Base-by-base conservation (phyloP, 2,797 vertebrate genomes). In the Tamandua tetradactyla region DNA sequence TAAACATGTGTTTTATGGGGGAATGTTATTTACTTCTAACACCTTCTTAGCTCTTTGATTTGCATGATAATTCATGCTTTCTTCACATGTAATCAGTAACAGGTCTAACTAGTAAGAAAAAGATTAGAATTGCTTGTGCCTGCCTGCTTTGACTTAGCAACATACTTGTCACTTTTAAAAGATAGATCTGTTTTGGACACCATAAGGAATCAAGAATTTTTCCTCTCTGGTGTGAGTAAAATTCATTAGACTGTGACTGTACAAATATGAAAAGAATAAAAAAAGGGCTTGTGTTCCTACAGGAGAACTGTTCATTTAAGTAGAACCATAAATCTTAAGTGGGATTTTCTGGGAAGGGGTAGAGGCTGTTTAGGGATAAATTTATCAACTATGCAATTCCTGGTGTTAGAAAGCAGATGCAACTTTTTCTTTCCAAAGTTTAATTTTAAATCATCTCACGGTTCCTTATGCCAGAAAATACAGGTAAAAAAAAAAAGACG, bases 311-410 rank as follows among this genome's bases (percentile, higher is more conserved):
- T 35, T 82, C 0, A 42, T 85, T 89, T 18, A 61, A 32, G n/a
- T 20, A 66, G 55, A 94, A 37, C 11, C 14, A 9, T 23, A 74
- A 79, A 94, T 95, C 15, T 42, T 68, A 78, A 71, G 6, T 49
- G 74, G 62, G 44, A 71, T 92, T 95, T 79, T 75, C 80, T 44
- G 35, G 68, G 85, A 94, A 95, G 55, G 64, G 37, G 23, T 47
- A 42, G 7, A 30, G 1, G 57, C 61, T 87, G n/a, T 47, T 91
- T 88, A 82, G 40, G 78, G 25, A 18, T 72, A 80, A 59, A 87
- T 89, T 44, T 72, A 14, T 44, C 35, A 32, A 82, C 57, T 61
- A 3, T 92, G 27, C 14, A 57, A 22, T 95, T 93, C 2, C 37
- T 92, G 0, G n/a, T 80, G 37, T 81, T 91, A 44, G 62, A 78